These are phyloP conservation scores for Drosophila anomalata DNA, from an alignment of 2,888 invertebrate genomes.

Conservation along the genomic window DNA sequence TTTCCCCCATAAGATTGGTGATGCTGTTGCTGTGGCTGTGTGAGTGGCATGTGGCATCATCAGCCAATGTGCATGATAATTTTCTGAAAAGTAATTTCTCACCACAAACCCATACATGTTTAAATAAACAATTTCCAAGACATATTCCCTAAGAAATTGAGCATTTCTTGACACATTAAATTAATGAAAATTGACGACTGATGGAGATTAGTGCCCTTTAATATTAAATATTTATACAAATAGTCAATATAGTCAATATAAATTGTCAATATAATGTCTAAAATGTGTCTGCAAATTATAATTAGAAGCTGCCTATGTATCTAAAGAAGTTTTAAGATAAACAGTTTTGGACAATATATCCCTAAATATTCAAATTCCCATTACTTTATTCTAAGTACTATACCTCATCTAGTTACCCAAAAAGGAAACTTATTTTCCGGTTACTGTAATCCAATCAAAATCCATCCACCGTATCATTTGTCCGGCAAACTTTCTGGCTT, in stretches of 20 bases:
- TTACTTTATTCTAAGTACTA: background rate
- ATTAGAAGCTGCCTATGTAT: background rate
- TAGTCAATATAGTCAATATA: background rate
- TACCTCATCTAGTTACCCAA: background rate
- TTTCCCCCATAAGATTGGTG: slow-evolving; percentile 44
- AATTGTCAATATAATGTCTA: background rate
- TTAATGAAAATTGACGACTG: slow-evolving; percentile 37
- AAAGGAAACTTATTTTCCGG: background rate
- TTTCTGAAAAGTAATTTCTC: slow-evolving; percentile 57
- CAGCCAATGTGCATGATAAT: slow-evolving; percentile 47
- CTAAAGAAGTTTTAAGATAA: background rate
- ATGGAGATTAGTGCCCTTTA: background rate
- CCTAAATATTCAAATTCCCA: background rate
- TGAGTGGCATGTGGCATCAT: slow-evolving; percentile 31
- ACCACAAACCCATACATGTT: slow-evolving; percentile 24
- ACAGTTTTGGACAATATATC: background rate
- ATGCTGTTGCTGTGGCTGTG: slow-evolving; percentile 4
- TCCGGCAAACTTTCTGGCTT: slow-evolving; percentile 29
- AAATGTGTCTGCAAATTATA: background rate
- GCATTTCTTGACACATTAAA: slow-evolving; percentile 51
- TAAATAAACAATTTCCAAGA: slow-evolving; percentile 6
- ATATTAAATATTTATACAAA: slow-evolving; percentile 14
- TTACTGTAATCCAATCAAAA: slow-evolving; percentile 16
- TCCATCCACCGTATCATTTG: slow-evolving; percentile 21
- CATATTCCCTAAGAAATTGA: slow-evolving; percentile 29